Evolutionary conservation across 1,140 invertebrate genomes (phyloP).

Genomic region (Eciton burchellii): DNA sequence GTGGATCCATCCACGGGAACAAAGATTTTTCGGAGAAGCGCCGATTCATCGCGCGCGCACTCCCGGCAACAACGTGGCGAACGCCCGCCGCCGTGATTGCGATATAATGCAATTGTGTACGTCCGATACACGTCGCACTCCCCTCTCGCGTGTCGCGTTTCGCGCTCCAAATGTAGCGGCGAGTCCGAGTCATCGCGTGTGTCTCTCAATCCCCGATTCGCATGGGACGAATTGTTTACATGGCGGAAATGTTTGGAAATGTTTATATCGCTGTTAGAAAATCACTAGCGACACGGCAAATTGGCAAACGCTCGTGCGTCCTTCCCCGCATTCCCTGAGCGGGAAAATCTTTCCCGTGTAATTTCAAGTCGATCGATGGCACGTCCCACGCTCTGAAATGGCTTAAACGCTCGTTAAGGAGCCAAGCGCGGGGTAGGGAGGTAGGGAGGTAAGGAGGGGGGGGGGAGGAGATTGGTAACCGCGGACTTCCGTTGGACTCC

Average conservation of each 20-base stretch:
- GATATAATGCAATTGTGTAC: constrained; percentile 48
- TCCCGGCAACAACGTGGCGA: neutral
- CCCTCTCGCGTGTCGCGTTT: constrained; percentile 27
- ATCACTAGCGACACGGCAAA: no score
- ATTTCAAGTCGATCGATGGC: neutral
- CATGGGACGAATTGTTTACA: no score
- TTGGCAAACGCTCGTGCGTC: no score
- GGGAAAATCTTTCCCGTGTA: no score
- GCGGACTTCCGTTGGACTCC: neutral
- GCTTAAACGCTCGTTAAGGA: neutral
- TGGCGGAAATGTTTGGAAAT: no score
- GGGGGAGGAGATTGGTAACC: no score
- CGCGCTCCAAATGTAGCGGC: neutral
- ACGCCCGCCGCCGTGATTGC: constrained; percentile 34
- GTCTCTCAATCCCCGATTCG: neutral
- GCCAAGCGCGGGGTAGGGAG: no score
- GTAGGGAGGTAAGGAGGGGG: no score
- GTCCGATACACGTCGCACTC: constrained; percentile 34
- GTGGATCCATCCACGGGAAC: constrained; percentile 53
- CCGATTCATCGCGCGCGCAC: constrained; percentile 62
- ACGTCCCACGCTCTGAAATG: neutral
- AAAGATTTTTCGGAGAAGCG: constrained; percentile 68
- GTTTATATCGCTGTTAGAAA: no score
- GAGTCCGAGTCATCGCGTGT: neutral
- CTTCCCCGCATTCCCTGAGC: no score